Evolutionary conservation across 2,888 invertebrate species (phyloP), one percentile per base, ranked within the genome.

Genomic region (Pantelozetes paolii): DNA sequence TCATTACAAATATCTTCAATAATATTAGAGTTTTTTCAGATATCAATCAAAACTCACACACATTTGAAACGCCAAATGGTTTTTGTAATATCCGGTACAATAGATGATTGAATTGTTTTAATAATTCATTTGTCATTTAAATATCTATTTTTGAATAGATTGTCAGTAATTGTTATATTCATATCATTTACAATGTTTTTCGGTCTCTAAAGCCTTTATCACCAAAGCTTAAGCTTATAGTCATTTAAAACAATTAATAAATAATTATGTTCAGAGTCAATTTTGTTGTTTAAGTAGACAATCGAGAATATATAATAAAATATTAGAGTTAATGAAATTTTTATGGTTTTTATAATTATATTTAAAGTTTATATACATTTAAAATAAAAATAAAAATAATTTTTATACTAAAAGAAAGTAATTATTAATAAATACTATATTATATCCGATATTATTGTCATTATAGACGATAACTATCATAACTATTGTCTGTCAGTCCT

Each of bases 271-370:
- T 48, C 6, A 67, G 36, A 40, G 67, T 67, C 20, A 67, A 67
- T 40, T 67, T 67, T 20, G 67, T 36, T 67, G 67, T 40, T 67
- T 67, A 67, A 67, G 40, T 67, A 67, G 40, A 67, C 40, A 20
- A 18, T 67, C 15, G 40, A 67, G 40, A 67, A 36, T 67, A 36
- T n/a, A n/a, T 67, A 67, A 40, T 67, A 23, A 67, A 67, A 67
- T 67, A 67, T 36, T 67, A 20, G 8, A 36, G 23, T 67, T 23
- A 36, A 30, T 42, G 20, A 67, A 20, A 67, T 40, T 67, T 20
- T 42, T 23, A 15, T 32, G n/a, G 15, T 48, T 6, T 48, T 11
- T 48, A 48, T 48, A 48, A 48, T 48, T n/a, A 28, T 67, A 40
- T n/a, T 20, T 67, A 13, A 40, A 67, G 20, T 20, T 23, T 67